Evolutionary conservation across 2,888 invertebrate species (phyloP).

Genomic region (Protonemura montana): DNA sequence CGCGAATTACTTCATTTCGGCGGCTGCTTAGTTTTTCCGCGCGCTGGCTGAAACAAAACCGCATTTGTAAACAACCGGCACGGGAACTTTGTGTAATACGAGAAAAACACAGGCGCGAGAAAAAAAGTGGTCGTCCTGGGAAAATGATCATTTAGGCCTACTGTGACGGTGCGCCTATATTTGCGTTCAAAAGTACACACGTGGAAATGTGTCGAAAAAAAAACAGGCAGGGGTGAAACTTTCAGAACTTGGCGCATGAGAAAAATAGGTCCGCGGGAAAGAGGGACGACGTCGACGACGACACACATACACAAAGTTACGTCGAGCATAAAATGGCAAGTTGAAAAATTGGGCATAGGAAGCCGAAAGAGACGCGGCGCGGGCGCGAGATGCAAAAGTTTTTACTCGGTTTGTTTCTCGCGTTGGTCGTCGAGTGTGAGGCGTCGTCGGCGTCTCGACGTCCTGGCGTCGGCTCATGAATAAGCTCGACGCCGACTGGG

Average conservation of each 20-base stretch:
- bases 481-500: neutral
- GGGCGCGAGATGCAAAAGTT: constrained; percentile 24
- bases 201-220: neutral
- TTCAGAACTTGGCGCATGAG: neutral
- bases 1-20: neutral
- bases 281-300: neutral
- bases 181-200: neutral
- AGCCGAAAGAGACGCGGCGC: neutral
- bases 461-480: neutral
- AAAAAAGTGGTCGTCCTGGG: neutral
- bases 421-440: neutral
- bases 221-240: neutral
- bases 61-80: neutral
- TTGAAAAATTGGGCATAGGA: constrained; percentile 26
- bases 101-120: neutral
- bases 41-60: neutral
- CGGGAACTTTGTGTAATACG: neutral
- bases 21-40: constrained; percentile 2
- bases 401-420: constrained; percentile 13
- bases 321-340: constrained; percentile 21
- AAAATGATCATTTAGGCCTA: neutral
- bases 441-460: neutral
- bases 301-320: constrained; percentile 18
- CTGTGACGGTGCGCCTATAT: neutral
- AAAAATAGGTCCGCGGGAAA: neutral